Conservation (phyloP, 1,140 invertebrate species). For the Drosophila funebris region DNA sequence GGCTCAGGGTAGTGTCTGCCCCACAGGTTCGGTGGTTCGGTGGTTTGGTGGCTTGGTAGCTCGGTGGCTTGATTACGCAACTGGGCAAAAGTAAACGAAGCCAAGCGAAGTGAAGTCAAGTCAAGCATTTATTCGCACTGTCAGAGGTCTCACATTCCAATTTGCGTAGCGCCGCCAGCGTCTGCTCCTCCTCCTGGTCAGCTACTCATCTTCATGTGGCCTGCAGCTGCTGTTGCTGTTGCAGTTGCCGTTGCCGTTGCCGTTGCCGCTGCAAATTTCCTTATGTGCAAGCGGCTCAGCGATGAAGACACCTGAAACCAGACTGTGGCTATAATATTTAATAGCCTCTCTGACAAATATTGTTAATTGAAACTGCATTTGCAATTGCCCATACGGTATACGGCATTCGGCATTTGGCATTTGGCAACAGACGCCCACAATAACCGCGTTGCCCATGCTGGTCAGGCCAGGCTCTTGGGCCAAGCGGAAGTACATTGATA, state of each 20-base stretch:
- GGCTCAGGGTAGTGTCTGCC: conserved; percentile 41
- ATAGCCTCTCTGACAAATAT: conserved; percentile 70
- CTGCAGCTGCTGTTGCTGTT: conserved; percentile 27
- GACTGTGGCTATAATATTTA: conserved; percentile 52
- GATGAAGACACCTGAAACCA: conserved; percentile 67
- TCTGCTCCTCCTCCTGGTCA: conserved; percentile 24
- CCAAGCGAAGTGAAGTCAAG: conserved; percentile 27
- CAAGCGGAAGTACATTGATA: conserved; percentile 55
- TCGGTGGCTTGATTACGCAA: conserved; percentile 55
- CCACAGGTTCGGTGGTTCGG: conserved; percentile 21
- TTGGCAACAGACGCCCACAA: conserved; percentile 21
- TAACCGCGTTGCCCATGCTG: background rate
- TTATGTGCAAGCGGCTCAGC: conserved; percentile 49
- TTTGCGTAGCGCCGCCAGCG: conserved; percentile 65
- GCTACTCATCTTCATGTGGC: background rate
- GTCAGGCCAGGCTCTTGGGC: background rate
- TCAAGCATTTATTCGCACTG: conserved; percentile 61
- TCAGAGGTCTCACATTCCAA: conserved; percentile 80
- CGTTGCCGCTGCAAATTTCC: conserved; percentile 51
- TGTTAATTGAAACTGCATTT: conserved; percentile 66
- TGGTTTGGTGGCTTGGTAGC: conserved; percentile 16
- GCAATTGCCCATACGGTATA: conserved; percentile 25
- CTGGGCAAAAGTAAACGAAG: conserved; percentile 43
- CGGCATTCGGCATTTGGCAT: background rate
- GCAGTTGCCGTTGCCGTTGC: conserved; percentile 46